Conservation (phyloP, 2,797 vertebrate genomes). For the Hoplostethus mediterraneus region DNA sequence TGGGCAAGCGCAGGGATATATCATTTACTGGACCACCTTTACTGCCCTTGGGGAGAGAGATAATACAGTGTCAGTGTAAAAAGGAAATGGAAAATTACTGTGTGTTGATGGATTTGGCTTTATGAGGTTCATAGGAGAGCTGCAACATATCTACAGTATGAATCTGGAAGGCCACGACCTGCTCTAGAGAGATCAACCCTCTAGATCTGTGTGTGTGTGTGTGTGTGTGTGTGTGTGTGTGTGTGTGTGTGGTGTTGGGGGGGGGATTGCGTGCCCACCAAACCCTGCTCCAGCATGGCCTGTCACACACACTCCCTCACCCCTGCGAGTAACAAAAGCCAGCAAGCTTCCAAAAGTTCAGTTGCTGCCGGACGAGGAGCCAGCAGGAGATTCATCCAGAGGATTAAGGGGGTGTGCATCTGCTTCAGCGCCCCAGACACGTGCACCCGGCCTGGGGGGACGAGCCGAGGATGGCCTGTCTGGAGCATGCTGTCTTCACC, state of each 20-base stretch:
- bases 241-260: constrained; percentile 2
- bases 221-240: constrained; percentile 35
- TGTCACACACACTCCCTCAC: constrained; percentile 24
- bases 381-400: constrained; percentile 76
- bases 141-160: constrained; percentile 22
- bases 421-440: constrained; percentile 64
- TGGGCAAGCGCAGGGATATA: constrained; percentile 23
- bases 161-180: constrained; percentile 32
- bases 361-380: constrained; percentile 48
- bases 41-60: constrained; percentile 34
- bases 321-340: constrained; percentile 54
- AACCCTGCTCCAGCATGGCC: neutral
- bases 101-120: constrained; percentile 47
- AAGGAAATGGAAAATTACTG: constrained; percentile 33
- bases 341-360: constrained; percentile 53
- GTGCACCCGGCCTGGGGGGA: constrained; percentile 34
- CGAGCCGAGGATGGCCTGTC: constrained; percentile 18
- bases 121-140: constrained; percentile 23
- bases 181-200: constrained; percentile 29
- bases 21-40: constrained; percentile 48
- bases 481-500: constrained; percentile 39
- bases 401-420: constrained; percentile 77
- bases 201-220: constrained; percentile 30
- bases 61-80: constrained; percentile 29
- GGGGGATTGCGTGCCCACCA: neutral